Evolutionary conservation across 2,113 vertebrate species (phyloP).

Genomic region (Proteles cristata): DNA sequence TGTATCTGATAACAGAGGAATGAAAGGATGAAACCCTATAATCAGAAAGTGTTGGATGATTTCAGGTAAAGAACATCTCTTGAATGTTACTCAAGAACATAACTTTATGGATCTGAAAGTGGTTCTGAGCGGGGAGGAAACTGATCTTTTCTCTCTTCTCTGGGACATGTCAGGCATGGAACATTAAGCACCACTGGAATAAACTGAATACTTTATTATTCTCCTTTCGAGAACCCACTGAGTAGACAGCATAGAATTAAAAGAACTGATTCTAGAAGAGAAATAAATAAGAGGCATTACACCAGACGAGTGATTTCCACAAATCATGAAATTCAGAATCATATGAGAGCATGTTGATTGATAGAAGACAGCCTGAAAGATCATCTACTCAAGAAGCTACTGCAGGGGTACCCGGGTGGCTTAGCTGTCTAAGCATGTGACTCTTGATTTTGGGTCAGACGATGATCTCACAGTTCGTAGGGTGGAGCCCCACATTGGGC

Average conservation of each 20-base stretch:
- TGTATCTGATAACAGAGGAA: neutral
- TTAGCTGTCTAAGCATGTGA: too few species aligned
- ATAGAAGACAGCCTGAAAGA: neutral
- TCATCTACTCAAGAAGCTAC: neutral
- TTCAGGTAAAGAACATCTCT: neutral
- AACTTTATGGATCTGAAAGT: neutral
- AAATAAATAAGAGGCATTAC: neutral
- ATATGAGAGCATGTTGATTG: neutral
- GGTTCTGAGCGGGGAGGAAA: neutral
- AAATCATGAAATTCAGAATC: neutral
- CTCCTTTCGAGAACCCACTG: neutral
- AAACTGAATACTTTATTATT: neutral
- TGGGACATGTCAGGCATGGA: too few species aligned
- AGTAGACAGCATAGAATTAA: neutral
- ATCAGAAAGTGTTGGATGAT: neutral
- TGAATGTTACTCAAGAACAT: neutral
- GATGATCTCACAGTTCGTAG: too few species aligned
- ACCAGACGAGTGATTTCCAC: neutral
- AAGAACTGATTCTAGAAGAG: neutral
- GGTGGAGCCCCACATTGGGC: too few species aligned
- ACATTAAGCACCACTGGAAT: neutral
- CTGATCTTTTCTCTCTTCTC: neutral
- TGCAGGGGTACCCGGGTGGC: too few species aligned
- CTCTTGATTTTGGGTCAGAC: too few species aligned
- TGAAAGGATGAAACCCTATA: neutral